These are phyloP conservation scores for Embiotoca jacksoni DNA, from an alignment of 2,113 vertebrate genomes.

Conservation along the genomic window DNA sequence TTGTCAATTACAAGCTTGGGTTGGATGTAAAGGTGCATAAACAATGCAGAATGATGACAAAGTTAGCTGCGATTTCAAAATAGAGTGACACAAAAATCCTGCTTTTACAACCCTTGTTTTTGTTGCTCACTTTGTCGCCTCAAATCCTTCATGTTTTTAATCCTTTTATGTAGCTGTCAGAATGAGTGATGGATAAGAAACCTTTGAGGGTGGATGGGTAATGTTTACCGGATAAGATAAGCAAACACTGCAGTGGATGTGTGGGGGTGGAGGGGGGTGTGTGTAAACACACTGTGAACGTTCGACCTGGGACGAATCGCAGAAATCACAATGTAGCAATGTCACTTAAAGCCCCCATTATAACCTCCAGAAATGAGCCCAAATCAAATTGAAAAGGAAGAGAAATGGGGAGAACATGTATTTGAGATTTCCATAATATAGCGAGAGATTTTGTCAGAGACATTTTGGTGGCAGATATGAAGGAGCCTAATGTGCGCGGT, in stretches of 20 bases:
- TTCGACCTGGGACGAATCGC: conserved; percentile 67
- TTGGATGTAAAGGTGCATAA: conserved; percentile 3
- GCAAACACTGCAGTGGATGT: conserved; percentile 66
- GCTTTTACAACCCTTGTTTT: conserved; percentile 36
- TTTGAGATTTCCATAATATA: conserved; percentile 20
- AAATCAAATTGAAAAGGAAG: conserved; percentile 21
- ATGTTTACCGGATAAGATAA: conserved; percentile 79
- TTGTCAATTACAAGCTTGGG: conserved; percentile 16
- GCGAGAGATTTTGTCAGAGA: conserved; percentile 36
- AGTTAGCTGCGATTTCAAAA: conserved; percentile 22
- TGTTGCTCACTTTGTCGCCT: conserved; percentile 18
- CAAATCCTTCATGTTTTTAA: conserved; percentile 39
- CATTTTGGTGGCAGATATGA: conserved; percentile 46
- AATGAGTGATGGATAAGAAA: conserved; percentile 49
- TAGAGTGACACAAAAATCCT: not conserved
- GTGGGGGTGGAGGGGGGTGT: not conserved
- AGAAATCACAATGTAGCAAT: conserved; percentile 37
- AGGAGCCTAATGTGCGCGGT: conserved; percentile 43
- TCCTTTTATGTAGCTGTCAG: conserved; percentile 57
- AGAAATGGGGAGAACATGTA: conserved; percentile 7
- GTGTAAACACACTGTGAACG: conserved; percentile 56
- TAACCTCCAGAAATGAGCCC: not conserved
- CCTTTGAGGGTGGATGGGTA: conserved; percentile 54
- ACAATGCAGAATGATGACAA: not conserved
- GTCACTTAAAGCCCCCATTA: not conserved